Conservation (phyloP, 2,797 vertebrate genomes). For the Pseudocheirus occidentalis region DNA sequence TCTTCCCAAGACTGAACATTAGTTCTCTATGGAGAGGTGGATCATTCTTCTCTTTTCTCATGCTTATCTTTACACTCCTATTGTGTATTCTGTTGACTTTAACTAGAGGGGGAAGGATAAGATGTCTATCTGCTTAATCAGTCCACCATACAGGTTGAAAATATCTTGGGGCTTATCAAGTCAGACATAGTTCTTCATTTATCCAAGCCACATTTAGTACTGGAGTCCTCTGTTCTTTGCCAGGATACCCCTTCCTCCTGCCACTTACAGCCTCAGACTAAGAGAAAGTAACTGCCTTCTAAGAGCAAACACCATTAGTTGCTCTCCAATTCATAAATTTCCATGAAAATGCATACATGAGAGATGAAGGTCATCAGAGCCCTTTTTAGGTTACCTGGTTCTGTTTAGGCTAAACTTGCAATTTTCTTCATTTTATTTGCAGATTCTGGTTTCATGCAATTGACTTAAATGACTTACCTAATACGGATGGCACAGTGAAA, state of each 20-base stretch:
- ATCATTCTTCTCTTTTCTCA: background rate
- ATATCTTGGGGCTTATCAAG: background rate
- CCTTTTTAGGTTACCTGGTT: slow-evolving; percentile 47
- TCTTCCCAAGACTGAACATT: background rate
- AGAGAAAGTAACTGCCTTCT: background rate
- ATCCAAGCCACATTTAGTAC: background rate
- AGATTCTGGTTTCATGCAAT: background rate
- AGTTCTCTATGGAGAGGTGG: background rate
- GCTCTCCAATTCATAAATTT: slow-evolving; percentile 21
- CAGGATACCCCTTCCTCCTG: background rate
- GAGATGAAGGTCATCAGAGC: slow-evolving; percentile 3
- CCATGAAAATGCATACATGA: slow-evolving; percentile 43
- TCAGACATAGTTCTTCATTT: background rate
- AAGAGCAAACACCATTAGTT: background rate
- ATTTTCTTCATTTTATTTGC: slow-evolving; percentile 44
- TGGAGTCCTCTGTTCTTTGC: background rate
- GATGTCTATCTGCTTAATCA: background rate
- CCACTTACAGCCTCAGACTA: background rate
- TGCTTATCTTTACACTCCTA: background rate
- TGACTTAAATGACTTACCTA: slow-evolving; percentile 34
- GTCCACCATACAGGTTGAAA: background rate
- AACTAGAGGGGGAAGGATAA: background rate
- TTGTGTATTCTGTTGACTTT: background rate
- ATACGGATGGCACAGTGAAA: background rate
- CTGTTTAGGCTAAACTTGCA: slow-evolving; percentile 27